phyloP scores from a whole-genome alignment of 2,888 invertebrate species.

The Anodontia alba region DNA sequence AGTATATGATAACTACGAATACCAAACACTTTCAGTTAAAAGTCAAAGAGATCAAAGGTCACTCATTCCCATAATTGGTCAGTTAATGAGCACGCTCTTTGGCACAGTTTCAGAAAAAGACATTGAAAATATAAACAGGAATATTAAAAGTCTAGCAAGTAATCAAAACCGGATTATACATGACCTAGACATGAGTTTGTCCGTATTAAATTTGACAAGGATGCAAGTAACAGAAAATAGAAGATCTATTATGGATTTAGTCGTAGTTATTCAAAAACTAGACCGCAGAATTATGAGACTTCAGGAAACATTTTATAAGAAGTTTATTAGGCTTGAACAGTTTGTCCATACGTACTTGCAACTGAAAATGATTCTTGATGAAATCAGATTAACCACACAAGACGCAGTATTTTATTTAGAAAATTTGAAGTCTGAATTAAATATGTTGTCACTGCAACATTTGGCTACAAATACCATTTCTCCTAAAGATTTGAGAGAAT shows the following conservation, averaged over 20 bases:
- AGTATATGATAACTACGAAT: too few relatives aligned
- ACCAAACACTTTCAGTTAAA: background rate
- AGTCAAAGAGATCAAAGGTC: slow-evolving; percentile 17
- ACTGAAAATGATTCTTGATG: slow-evolving; percentile 6
- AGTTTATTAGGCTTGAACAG: background rate
- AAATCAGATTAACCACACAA: slow-evolving; percentile 10
- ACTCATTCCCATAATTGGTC: background rate
- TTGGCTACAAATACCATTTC: slow-evolving; percentile 14
- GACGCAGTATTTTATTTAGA: background rate
- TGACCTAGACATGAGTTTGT: background rate
- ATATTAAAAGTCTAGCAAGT: too few relatives aligned
- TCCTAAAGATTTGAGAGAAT: too few relatives aligned
- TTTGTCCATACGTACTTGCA: background rate
- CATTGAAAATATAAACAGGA: background rate
- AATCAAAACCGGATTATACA: too few relatives aligned
- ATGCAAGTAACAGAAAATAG: background rate
- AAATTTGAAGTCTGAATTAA: slow-evolving; percentile 23
- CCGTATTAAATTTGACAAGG: background rate
- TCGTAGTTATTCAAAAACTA: too few relatives aligned
- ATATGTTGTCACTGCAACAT: slow-evolving; percentile 20
- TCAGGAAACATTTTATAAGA: background rate
- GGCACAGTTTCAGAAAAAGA: slow-evolving; percentile 3
- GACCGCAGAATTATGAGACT: too few relatives aligned
- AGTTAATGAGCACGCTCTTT: background rate
- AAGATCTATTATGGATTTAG: background rate